Percentiles rank a stretch among this genome's conserved stretches.
These are phyloP conservation scores for Volucella inanis DNA, from an alignment of 2,888 invertebrate genomes.

Conservation along the genomic window DNA sequence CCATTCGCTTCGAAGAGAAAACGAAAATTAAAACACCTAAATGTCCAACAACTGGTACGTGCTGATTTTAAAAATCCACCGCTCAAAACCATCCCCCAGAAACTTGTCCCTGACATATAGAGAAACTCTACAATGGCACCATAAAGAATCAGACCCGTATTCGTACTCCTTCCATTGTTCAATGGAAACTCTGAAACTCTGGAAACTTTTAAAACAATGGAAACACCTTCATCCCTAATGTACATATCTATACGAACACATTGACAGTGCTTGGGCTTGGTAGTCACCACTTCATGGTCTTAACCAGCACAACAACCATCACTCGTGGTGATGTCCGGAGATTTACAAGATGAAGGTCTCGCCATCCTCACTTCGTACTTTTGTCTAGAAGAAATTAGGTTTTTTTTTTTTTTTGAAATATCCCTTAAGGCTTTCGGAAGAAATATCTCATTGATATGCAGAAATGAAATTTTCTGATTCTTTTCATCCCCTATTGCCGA, in stretches of 20 bases:
- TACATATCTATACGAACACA: not conserved
- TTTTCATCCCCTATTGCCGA: not conserved
- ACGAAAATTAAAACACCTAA: slow-evolving; percentile 7
- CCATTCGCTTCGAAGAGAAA: slow-evolving; percentile 1
- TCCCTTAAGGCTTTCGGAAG: not conserved
- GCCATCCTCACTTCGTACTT: not conserved
- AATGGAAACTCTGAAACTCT: too few relatives aligned
- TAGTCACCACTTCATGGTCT: not conserved
- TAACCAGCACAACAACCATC: not conserved
- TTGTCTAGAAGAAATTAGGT: not conserved
- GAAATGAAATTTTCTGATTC: not conserved
- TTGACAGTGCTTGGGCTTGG: not conserved
- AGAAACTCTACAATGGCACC: too few relatives aligned
- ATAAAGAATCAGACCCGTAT: slow-evolving; percentile 1
- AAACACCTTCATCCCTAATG: slow-evolving; percentile 14
- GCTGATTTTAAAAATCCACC: slow-evolving; percentile 51
- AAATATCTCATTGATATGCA: slow-evolving; percentile 26
- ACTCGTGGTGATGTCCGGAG: not conserved
- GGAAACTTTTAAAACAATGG: too few relatives aligned
- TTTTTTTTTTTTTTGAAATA: not conserved
- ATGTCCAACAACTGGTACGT: slow-evolving; percentile 45
- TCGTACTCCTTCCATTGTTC: too few relatives aligned
- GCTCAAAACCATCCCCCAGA: slow-evolving; percentile 1
- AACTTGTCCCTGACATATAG: not conserved
- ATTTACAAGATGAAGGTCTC: slow-evolving; percentile 1